phyloP scores from a whole-genome alignment of 1,140 invertebrate species.

The Trypoxylus dichotomus region DNA sequence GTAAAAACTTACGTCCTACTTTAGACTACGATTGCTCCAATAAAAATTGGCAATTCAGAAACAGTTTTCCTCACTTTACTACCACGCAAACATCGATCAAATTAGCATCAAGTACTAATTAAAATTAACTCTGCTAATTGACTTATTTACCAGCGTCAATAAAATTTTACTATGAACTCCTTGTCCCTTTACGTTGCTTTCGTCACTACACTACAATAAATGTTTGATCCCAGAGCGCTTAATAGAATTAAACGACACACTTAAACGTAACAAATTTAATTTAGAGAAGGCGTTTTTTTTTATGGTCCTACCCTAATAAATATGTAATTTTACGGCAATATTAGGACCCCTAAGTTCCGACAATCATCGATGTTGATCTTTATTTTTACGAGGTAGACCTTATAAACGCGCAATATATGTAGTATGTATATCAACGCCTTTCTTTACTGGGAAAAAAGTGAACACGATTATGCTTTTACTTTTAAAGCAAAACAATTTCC shows the following conservation, averaged over 20 bases:
- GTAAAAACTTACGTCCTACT: too few relatives aligned
- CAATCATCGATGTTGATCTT: background rate
- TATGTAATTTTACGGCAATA: background rate
- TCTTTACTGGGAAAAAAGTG: too few relatives aligned
- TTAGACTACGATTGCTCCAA: background rate
- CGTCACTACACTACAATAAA: background rate
- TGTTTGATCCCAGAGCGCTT: background rate
- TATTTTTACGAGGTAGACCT: background rate
- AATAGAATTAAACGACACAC: background rate
- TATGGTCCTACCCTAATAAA: background rate
- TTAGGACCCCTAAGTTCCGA: background rate
- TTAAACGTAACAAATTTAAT: background rate
- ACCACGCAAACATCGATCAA: background rate
- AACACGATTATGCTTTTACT: too few relatives aligned
- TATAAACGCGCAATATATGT: background rate
- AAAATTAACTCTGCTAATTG: background rate
- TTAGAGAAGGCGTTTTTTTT: background rate
- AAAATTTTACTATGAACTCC: background rate
- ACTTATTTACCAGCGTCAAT: background rate
- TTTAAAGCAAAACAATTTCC: too few relatives aligned
- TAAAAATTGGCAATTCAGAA: background rate
- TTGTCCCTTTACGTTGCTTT: background rate
- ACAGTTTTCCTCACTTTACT: background rate
- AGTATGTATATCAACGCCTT: too few relatives aligned
- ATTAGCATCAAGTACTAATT: background rate